phyloP scores from a whole-genome alignment of 1,140 invertebrate species.

The Planococcus citri region DNA sequence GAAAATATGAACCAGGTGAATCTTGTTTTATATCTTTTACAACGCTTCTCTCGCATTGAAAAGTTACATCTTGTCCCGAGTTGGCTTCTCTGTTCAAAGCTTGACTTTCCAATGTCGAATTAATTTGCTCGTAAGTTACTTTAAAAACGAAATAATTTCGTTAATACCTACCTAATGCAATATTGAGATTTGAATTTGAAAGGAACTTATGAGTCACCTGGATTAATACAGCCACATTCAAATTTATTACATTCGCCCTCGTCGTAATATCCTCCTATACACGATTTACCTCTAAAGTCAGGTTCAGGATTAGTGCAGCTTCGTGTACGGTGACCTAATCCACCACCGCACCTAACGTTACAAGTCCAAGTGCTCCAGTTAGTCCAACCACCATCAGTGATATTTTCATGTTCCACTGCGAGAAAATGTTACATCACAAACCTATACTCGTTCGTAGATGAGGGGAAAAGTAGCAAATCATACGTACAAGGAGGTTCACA shows the following conservation, averaged over 20 bases:
- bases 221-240: constrained; percentile 34
- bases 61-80: not conserved
- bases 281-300: constrained; percentile 41
- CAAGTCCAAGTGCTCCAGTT: constrained; percentile 42
- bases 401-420: not conserved
- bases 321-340: constrained; percentile 39
- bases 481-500: constrained; percentile 40
- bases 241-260: constrained; percentile 40
- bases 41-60: constrained; percentile 14
- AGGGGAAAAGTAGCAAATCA: constrained; percentile 31
- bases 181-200: not conserved
- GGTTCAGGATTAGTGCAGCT: constrained; percentile 41
- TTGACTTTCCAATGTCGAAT: not conserved
- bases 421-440: not conserved
- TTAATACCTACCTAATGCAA: no score
- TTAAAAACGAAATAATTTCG: no score
- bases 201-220: no score
- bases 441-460: no score
- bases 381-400: constrained; percentile 39
- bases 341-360: constrained; percentile 43
- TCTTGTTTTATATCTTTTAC: constrained; percentile 3
- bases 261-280: constrained; percentile 36
- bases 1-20: constrained; percentile 20
- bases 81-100: not conserved
- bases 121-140: not conserved